Evolutionary conservation across 2,797 vertebrate genomes (phyloP).

Genomic region (Erithacus rubecula): DNA sequence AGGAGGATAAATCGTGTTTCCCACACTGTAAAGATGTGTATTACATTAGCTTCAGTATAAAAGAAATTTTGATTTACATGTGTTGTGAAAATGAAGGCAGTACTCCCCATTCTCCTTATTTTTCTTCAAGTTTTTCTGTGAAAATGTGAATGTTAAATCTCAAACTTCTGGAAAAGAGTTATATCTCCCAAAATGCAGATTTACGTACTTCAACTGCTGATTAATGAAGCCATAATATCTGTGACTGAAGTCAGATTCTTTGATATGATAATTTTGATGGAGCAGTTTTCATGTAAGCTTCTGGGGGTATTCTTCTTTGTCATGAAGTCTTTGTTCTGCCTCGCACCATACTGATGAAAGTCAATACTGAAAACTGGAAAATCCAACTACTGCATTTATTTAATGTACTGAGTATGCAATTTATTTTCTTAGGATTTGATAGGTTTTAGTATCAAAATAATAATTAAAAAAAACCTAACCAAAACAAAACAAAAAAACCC

Average conservation of each 20-base stretch:
- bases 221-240: slow-evolving; percentile 11
- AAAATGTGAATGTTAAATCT: neutral
- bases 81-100: neutral
- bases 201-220: neutral
- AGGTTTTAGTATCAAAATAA: neutral
- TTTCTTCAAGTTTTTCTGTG: neutral
- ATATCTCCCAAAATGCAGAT: neutral
- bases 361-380: neutral
- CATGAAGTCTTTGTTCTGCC: neutral
- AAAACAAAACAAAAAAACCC: neutral
- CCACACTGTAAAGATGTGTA: neutral
- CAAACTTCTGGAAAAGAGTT: neutral
- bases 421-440: neutral
- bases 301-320: neutral
- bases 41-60: neutral
- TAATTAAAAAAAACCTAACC: neutral
- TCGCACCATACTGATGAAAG: neutral
- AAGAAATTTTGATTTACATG: neutral
- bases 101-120: neutral
- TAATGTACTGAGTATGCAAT: neutral
- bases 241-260: neutral
- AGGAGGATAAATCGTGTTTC: neutral
- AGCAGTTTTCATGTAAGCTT: neutral
- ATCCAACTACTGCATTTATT: neutral
- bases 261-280: neutral